Conservation (phyloP, 2,113 vertebrate genomes). For the Terrapene triunguis region DNA sequence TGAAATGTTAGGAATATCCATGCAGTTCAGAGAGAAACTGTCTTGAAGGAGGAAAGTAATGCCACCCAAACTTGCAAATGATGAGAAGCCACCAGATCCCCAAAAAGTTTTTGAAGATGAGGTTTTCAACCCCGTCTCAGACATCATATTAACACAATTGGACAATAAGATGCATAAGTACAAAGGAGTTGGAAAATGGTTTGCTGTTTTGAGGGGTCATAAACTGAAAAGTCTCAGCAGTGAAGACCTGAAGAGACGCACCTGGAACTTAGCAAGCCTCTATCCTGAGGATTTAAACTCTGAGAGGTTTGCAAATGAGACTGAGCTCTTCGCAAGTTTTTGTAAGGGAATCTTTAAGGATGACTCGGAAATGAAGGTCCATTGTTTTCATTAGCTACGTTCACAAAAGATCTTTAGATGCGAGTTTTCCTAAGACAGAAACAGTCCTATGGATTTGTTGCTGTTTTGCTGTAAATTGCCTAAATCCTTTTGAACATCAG, state of each 20-base stretch:
- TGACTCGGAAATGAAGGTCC: not conserved
- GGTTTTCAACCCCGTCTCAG: too few relatives aligned
- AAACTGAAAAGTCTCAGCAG: not conserved
- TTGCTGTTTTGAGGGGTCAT: too few relatives aligned
- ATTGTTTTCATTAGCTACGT: not conserved
- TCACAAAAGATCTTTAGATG: not conserved
- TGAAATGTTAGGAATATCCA: too few relatives aligned
- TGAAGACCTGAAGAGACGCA: not conserved
- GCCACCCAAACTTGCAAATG: too few relatives aligned
- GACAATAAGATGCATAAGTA: too few relatives aligned
- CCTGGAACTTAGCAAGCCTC: not conserved
- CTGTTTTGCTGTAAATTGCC: not conserved
- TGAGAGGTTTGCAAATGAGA: not conserved
- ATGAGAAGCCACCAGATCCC: too few relatives aligned
- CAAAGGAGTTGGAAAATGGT: too few relatives aligned
- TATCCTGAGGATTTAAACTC: not conserved
- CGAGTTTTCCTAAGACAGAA: not conserved
- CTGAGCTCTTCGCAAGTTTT: not conserved
- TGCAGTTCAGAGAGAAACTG: too few relatives aligned
- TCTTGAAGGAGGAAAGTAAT: too few relatives aligned
- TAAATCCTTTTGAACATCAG: not conserved
- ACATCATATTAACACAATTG: too few relatives aligned
- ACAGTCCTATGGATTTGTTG: not conserved
- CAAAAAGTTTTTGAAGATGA: too few relatives aligned
- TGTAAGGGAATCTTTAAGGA: not conserved